Conservation (phyloP, 2,888 invertebrate species). For the Pecten maximus region DNA sequence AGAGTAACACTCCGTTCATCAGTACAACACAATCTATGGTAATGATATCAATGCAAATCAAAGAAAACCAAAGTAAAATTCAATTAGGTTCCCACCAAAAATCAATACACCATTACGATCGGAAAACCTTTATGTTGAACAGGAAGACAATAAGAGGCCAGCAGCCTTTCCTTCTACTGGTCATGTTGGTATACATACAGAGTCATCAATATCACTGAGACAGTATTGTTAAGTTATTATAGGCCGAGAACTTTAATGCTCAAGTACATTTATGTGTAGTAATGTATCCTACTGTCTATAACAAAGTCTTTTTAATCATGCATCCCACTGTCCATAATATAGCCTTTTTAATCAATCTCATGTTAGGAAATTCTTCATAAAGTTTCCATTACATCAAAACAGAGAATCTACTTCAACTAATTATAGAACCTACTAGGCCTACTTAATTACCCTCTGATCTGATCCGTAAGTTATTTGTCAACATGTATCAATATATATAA, state of each 20-base stretch:
- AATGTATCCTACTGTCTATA: neutral
- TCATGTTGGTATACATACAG: neutral
- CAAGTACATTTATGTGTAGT: neutral
- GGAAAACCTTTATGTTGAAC: neutral
- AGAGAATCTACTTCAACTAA: neutral
- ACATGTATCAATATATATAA: too few species aligned
- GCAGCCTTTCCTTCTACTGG: neutral
- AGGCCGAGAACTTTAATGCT: neutral
- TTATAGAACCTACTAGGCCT: too few species aligned
- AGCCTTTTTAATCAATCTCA: slow-evolving; percentile 16
- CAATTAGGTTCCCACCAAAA: neutral
- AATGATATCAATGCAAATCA: neutral
- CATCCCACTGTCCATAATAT: neutral
- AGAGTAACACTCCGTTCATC: neutral
- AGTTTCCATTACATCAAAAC: neutral
- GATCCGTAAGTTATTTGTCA: too few species aligned
- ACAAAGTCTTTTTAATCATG: too few species aligned
- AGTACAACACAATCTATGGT: neutral
- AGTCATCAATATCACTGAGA: neutral
- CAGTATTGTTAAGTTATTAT: neutral
- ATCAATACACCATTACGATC: neutral
- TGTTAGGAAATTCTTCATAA: neutral
- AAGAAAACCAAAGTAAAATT: slow-evolving; percentile 8
- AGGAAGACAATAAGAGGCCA: neutral
- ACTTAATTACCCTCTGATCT: too few species aligned